Evolutionary conservation across 2,113 vertebrate genomes (phyloP).

Genomic region (Raphicerus campestris): DNA sequence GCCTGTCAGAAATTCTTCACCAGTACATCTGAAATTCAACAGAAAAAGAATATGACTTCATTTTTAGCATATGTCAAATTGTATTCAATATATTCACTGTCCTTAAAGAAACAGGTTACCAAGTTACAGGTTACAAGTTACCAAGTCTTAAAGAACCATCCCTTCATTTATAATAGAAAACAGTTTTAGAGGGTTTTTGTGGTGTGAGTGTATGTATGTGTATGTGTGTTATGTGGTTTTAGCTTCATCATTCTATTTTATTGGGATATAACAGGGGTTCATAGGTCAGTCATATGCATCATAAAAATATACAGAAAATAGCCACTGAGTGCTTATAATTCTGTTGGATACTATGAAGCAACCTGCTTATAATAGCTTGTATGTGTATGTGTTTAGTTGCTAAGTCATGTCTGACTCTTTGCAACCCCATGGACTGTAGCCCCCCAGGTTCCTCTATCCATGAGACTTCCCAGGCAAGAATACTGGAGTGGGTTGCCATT

Average conservation of each 20-base stretch:
- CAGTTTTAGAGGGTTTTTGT: not conserved
- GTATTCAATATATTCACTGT: not conserved
- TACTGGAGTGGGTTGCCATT: not conserved
- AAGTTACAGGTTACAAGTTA: not conserved
- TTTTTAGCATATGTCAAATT: not conserved
- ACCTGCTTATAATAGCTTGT: not conserved
- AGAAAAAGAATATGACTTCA: not conserved
- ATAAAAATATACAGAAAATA: not conserved
- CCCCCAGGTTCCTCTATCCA: not conserved
- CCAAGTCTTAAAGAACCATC: not conserved
- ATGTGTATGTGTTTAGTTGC: not conserved
- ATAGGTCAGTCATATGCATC: not conserved
- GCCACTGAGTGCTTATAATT: not conserved
- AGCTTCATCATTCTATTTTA: not conserved
- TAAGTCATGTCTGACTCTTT: not conserved
- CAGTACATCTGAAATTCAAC: constrained; percentile 81
- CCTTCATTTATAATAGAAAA: not conserved
- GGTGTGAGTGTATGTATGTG: not conserved
- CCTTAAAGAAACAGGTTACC: not conserved
- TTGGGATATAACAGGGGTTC: not conserved
- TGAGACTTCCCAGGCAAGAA: not conserved
- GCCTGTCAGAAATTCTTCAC: constrained; percentile 78
- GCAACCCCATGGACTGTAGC: not conserved
- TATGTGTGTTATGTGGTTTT: not conserved
- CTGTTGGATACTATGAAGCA: not conserved